Percentiles rank a stretch among this genome's conserved stretches.
Conservation (phyloP, 2,113 vertebrate species). For the Corydoras sp. region DNA sequence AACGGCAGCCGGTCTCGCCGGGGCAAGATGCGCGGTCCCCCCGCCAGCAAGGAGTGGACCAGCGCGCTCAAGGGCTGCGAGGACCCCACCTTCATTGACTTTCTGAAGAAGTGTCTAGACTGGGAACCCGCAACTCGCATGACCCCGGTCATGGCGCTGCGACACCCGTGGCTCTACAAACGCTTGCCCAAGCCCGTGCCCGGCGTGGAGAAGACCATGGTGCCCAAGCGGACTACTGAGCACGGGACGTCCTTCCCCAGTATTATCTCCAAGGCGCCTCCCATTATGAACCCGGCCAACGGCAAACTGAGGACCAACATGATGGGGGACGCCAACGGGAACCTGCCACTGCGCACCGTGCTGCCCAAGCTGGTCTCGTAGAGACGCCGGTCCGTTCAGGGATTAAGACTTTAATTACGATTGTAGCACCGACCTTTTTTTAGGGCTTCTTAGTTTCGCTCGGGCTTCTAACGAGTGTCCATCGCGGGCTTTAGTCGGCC, state of each 20-base stretch:
- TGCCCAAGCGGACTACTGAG: constrained; percentile 70
- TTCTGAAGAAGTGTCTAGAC: constrained; percentile 92
- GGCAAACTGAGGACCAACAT: constrained; percentile 87
- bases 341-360: constrained; percentile 85
- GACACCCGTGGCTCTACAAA: constrained; percentile 91
- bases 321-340: constrained; percentile 73
- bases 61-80: constrained; percentile 87
- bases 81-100: constrained; percentile 87
- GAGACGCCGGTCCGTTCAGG: constrained; percentile 59
- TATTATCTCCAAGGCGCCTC: constrained; percentile 76
- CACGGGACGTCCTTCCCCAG: constrained; percentile 81
- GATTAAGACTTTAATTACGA: constrained; percentile 40
- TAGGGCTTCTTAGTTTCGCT: constrained; percentile 46
- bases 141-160: constrained; percentile 85
- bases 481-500: constrained; percentile 47
- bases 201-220: constrained; percentile 68
- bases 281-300: constrained; percentile 66
- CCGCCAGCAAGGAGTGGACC: constrained; percentile 87
- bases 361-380: constrained; percentile 93
- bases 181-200: constrained; percentile 71
- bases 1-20: constrained; percentile 81
- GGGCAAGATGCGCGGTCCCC: constrained; percentile 86
- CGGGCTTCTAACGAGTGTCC: constrained; percentile 61
- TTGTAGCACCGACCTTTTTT: constrained; percentile 45
- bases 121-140: constrained; percentile 88